Evolutionary conservation across 1,140 invertebrate species (phyloP).

Genomic region (Adoxophyes honmai): DNA sequence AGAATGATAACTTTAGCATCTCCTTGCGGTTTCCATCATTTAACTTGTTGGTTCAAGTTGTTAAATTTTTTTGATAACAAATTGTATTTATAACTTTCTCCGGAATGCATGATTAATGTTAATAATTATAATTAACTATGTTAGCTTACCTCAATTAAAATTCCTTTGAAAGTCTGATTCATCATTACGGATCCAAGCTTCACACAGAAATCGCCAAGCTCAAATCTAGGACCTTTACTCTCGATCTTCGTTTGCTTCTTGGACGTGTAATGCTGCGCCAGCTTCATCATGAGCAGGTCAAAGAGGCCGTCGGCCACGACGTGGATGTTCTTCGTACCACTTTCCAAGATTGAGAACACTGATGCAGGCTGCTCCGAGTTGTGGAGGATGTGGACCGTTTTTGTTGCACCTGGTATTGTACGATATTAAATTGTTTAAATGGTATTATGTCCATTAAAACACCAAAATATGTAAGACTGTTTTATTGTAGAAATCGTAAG

Average conservation of each 20-base stretch:
- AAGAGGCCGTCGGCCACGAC: constrained; percentile 94
- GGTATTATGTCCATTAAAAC: no score
- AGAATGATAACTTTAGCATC: no score
- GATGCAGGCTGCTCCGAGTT: constrained; percentile 97
- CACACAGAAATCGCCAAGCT: constrained; percentile 95
- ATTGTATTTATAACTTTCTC: no score
- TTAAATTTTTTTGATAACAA: no score
- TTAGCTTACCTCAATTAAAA: constrained; percentile 91
- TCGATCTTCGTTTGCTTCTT: constrained; percentile 94
- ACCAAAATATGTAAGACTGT: no score
- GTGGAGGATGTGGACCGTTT: constrained; percentile 93
- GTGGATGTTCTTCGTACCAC: constrained; percentile 89
- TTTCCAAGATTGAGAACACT: constrained; percentile 95
- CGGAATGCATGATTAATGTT: no score
- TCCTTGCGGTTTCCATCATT: no score
- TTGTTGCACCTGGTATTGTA: constrained; percentile 74
- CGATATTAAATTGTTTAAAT: not conserved
- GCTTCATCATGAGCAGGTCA: constrained; percentile 93
- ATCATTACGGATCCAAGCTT: constrained; percentile 96
- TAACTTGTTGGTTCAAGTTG: no score
- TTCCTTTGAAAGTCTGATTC: constrained; percentile 95
- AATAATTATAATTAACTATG: no score
- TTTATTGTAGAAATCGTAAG: no score
- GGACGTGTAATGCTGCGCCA: constrained; percentile 90
- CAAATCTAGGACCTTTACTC: constrained; percentile 94